Conservation (phyloP, 1,140 invertebrate genomes). For the Formica exsecta region DNA sequence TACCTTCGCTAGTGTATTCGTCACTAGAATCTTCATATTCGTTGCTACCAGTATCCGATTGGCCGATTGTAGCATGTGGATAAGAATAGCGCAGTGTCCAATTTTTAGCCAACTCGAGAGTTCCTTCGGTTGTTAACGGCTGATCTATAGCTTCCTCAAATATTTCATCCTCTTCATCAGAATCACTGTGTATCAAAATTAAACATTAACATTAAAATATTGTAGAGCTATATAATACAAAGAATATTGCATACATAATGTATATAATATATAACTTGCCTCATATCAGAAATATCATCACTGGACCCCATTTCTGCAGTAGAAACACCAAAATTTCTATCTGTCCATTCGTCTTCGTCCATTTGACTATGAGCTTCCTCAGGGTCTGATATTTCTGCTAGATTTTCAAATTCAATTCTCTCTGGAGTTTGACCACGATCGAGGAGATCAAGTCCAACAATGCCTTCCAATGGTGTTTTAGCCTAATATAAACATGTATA, state of each 20-base stretch:
- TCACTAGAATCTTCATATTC: constrained; percentile 89
- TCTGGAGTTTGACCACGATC: constrained; percentile 92
- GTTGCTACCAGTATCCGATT: constrained; percentile 86
- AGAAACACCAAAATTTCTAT: constrained; percentile 94
- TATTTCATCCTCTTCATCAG: constrained; percentile 88
- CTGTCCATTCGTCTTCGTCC: constrained; percentile 97
- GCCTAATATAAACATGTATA: constrained; percentile 65
- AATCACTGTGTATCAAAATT: constrained; percentile 85
- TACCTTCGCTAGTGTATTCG: constrained; percentile 90
- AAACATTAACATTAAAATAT: constrained; percentile 17
- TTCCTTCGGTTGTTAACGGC: constrained; percentile 89
- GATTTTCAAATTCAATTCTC: constrained; percentile 92
- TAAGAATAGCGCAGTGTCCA: constrained; percentile 88
- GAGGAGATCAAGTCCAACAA: constrained; percentile 87
- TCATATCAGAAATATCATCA: constrained; percentile 91
- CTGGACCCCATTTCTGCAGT: constrained; percentile 90
- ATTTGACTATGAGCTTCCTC: constrained; percentile 93
- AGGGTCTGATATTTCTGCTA: constrained; percentile 88
- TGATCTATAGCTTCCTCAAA: constrained; percentile 89
- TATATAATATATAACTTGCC: constrained; percentile 80
- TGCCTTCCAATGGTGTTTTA: constrained; percentile 83
- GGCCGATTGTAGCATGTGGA: constrained; percentile 78
- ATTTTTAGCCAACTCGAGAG: constrained; percentile 89
- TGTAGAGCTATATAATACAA: neutral
- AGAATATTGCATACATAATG: constrained; percentile 10